phyloP scores from a whole-genome alignment of 1,140 invertebrate species.

The Drosophila bocqueti region DNA sequence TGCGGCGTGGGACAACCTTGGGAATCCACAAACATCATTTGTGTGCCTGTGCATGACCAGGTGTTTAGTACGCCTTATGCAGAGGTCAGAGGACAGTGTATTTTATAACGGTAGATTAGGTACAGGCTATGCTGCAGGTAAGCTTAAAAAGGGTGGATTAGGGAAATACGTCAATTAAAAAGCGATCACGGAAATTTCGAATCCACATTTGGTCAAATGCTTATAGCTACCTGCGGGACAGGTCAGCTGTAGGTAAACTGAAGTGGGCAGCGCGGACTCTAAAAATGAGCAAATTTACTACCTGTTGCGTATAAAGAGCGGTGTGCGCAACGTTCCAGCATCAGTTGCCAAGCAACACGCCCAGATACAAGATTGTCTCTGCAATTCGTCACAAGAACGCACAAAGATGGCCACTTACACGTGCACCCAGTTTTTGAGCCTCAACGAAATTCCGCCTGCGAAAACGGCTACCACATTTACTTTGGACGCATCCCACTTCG shows the following conservation, averaged over 20 bases:
- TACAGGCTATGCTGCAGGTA: not conserved
- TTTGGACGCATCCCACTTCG: constrained; percentile 59
- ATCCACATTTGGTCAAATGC: not conserved
- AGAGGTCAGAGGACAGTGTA: not conserved
- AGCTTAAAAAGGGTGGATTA: constrained; percentile 20
- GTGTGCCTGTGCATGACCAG: not conserved
- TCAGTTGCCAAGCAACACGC: constrained; percentile 50
- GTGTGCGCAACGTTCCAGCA: not conserved
- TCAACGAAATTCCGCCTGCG: constrained; percentile 1
- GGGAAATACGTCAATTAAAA: constrained; percentile 59
- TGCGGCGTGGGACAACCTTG: too few species aligned
- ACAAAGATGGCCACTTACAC: constrained; percentile 45
- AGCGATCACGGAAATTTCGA: constrained; percentile 51
- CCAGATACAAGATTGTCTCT: constrained; percentile 14
- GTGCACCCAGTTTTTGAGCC: constrained; percentile 49
- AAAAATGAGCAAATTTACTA: not conserved
- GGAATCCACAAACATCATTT: too few species aligned
- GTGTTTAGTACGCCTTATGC: not conserved
- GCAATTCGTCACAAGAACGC: not conserved
- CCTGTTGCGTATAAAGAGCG: constrained; percentile 45
- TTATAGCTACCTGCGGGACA: constrained; percentile 1
- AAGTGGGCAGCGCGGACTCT: too few species aligned
- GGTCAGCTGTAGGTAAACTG: not conserved
- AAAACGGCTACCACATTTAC: constrained; percentile 43
- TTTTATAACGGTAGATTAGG: not conserved